Evolutionary conservation across 2,888 invertebrate species (phyloP).

Genomic region (Suillia variegata): DNA sequence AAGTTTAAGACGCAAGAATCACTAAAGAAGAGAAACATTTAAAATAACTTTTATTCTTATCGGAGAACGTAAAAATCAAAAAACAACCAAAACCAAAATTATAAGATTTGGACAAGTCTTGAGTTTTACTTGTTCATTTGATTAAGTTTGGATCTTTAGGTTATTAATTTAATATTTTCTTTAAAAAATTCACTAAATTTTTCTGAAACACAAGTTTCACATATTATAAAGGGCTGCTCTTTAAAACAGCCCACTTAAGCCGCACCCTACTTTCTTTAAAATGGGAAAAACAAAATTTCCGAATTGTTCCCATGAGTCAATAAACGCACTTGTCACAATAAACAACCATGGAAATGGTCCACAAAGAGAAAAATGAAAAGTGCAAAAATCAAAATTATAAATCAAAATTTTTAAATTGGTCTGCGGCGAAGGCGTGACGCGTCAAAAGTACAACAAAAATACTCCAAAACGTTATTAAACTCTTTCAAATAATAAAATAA

Average conservation of each 20-base stretch:
- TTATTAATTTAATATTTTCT: too few species aligned
- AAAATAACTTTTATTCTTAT: too few species aligned
- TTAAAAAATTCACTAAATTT: too few species aligned
- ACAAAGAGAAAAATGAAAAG: conserved; percentile 12
- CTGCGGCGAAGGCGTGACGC: conserved; percentile 34
- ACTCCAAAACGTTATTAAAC: conserved; percentile 26
- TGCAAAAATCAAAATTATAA: conserved; percentile 23
- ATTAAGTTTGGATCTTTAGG: too few species aligned
- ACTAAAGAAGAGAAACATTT: too few species aligned
- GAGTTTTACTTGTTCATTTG: too few species aligned
- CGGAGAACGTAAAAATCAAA: too few species aligned
- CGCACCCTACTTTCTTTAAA: background rate
- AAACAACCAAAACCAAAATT: too few species aligned
- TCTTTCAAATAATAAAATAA: conserved; percentile 21
- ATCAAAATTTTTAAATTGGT: conserved; percentile 37
- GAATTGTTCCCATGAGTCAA: conserved; percentile 19
- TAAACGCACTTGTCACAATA: conserved; percentile 23
- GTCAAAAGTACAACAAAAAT: conserved; percentile 17
- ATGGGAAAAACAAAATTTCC: background rate
- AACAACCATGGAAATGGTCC: conserved; percentile 17
- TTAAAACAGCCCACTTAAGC: background rate
- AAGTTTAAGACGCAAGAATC: too few species aligned
- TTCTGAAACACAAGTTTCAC: too few species aligned
- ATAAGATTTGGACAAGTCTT: too few species aligned
- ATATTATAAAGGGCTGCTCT: too few species aligned